Evolutionary conservation across 2,888 invertebrate genomes (phyloP), one percentile per base, ranked within the genome.

Genomic region (Cephus rjabovi): DNA sequence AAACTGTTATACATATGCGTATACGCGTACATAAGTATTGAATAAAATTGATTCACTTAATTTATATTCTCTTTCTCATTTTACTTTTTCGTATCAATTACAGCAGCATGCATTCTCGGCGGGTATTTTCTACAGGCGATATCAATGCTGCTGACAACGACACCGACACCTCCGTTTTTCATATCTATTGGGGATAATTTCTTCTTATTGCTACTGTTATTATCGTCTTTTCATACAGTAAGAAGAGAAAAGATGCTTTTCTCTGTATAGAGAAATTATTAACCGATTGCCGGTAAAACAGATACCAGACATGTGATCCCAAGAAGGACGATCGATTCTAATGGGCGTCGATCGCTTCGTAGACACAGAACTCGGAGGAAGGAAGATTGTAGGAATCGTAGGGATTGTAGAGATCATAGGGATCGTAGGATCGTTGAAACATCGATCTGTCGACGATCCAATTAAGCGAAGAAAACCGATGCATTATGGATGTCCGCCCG

Each of bases 401-500:
- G 76, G 78, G 68, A 77, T 77, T 74, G 75, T 73, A 73, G 75
- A 75, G 80, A 83, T 81, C 12, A 12, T 35, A 35, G 37, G 37
- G 37, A 37, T 37, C 77, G 78, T 80, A 80, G 80, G 79, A 83
- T 79, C 77, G 77, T 79, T 77, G 75, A 77, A 80, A 80, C 75
- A 79, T 56, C 76, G 78, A 78, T 78, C 78, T 83, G 83, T 86
- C 83, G 79, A 79, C 83, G 82, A 84, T 86, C 87, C 87, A 87
- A 89, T 88, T 88, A 89, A 87, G 82, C 82, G 80, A 77, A 80
- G 82, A 82, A 82, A 81, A 83, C 78, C 83, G 82, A 86, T 89
- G 87, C 86, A 87, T 88, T 87, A 87, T 88, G 86, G 86, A 87
- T 88, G 85, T 80, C 76, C 79, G 80, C 78, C 80, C 70, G 79